Evolutionary conservation across 1,140 invertebrate species (phyloP).

Genomic region (Halictus rubicundus): DNA sequence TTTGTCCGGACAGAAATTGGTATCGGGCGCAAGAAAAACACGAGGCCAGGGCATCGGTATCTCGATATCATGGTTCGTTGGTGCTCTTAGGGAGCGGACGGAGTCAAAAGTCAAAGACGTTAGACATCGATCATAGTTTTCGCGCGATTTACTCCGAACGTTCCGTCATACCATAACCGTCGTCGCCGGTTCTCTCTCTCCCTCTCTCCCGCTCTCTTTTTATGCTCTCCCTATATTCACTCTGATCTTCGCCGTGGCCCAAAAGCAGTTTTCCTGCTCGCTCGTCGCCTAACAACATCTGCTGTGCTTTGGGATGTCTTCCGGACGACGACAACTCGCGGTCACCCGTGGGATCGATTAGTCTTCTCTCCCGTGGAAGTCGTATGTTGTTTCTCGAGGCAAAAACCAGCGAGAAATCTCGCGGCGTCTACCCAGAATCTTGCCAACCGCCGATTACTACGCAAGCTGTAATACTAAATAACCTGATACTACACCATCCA

Average conservation of each 20-base stretch:
- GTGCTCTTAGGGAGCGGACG: slow-evolving; percentile 15
- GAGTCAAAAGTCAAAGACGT: slow-evolving; percentile 54
- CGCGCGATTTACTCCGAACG: slow-evolving; percentile 59
- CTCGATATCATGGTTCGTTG: slow-evolving; percentile 55
- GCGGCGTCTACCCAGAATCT: not conserved
- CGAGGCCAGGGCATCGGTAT: slow-evolving; percentile 51
- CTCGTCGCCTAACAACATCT: slow-evolving; percentile 56
- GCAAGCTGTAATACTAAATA: too few species aligned
- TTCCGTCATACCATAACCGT: slow-evolving; percentile 33
- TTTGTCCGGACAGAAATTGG: slow-evolving; percentile 13
- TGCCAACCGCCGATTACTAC: not conserved
- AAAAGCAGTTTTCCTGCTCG: slow-evolving; percentile 63
- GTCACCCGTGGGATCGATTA: slow-evolving; percentile 63
- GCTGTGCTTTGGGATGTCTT: slow-evolving; percentile 50
- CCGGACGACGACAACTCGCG: slow-evolving; percentile 45
- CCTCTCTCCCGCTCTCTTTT: not conserved
- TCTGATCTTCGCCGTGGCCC: not conserved
- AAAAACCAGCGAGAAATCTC: slow-evolving; percentile 43
- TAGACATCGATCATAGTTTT: slow-evolving; percentile 63
- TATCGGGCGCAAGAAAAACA: slow-evolving; percentile 45
- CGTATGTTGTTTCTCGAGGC: slow-evolving; percentile 29
- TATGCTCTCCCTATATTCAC: not conserved
- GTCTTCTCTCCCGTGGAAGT: slow-evolving; percentile 37
- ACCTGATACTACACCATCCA: too few species aligned
- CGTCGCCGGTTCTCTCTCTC: slow-evolving; percentile 9